These are phyloP conservation scores for Siniperca obscura DNA, from an alignment of 2,797 vertebrate genomes.

Conservation along the genomic window DNA sequence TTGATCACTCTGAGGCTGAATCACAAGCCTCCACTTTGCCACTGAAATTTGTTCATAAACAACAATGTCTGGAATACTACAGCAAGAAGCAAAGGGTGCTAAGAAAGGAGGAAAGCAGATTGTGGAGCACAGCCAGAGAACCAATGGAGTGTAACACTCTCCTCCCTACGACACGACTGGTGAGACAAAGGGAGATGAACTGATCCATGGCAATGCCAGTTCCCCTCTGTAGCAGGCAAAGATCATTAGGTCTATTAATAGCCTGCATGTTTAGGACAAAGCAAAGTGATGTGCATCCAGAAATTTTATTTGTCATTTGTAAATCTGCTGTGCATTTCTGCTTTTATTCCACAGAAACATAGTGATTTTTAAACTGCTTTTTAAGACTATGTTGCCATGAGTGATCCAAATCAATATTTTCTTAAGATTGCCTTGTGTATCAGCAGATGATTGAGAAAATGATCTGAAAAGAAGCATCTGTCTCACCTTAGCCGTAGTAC, in stretches of 20 bases:
- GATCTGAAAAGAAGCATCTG: not conserved
- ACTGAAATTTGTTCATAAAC: constrained; percentile 19
- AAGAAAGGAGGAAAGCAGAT: constrained; percentile 28
- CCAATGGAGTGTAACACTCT: constrained; percentile 82
- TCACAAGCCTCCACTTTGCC: not conserved
- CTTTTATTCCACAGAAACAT: constrained; percentile 1
- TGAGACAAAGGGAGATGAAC: constrained; percentile 48
- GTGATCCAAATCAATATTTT: not conserved
- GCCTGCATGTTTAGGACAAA: constrained; percentile 20
- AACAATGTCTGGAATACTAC: constrained; percentile 2
- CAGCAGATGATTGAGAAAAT: constrained; percentile 12
- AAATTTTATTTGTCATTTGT: not conserved
- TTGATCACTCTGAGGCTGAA: constrained; percentile 38
- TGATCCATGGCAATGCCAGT: constrained; percentile 38
- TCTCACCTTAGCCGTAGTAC: constrained; percentile 97
- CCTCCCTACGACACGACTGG: constrained; percentile 30
- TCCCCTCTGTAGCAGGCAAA: constrained; percentile 31
- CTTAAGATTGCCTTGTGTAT: not conserved
- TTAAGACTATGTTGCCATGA: not conserved
- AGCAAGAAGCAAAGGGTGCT: constrained; percentile 20
- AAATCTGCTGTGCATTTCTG: constrained; percentile 5
- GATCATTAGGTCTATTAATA: constrained; percentile 45
- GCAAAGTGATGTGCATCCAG: constrained; percentile 11
- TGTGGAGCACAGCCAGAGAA: constrained; percentile 45
- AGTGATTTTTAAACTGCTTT: not conserved